Base-by-base conservation (phyloP, 2,888 invertebrate genomes). In the Parascotia fuliginaria region DNA sequence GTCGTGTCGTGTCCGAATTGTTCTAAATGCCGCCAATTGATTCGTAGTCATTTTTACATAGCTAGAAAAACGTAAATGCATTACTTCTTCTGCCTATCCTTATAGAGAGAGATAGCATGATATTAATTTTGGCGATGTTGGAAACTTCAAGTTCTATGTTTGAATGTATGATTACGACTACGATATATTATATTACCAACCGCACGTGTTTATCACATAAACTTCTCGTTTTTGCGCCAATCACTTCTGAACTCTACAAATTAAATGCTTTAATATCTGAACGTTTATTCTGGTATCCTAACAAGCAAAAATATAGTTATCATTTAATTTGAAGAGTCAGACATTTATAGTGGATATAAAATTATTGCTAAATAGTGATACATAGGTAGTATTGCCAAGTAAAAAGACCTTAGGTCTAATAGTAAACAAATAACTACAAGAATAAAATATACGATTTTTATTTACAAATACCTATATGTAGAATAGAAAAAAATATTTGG, bases 341-440 rank as follows among this genome's bases (percentile, higher is more conserved):
- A 73, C 52, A 60, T 36, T 37, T 39, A 43, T 67, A 69, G 75
- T 75, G 75, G 79, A 80, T 85, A 82, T 80, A 83, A 89, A 90
- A 86, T 88, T 87, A 89, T 90, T 89, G 87, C 90, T 89, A 87
- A 87, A 73, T 78, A 84, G 78, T 84, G 77, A 79, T 81, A 88
- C n/a, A n/a, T n/a, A n/a, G 85, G 79, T 81, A 88, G 85, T 89
- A 89, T 89, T 89, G 89, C 88, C 85, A 89, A 88, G 85, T 87
- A 87, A 82, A 81, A 80, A 82, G 81, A 86, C 86, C 89, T 88
- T 86, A 88, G 89, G 87, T 79, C 87, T 88, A 88, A 77, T 76
- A 73, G 79, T 82, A 83, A 70, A 80, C 89, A 88, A 81, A 87
- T 81, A 70, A 81, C 87, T 88, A 90, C 86, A 81, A 83, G 81